Base-by-base conservation (phyloP, 2,888 invertebrate species). In the Tanytarsus gracilentus region DNA sequence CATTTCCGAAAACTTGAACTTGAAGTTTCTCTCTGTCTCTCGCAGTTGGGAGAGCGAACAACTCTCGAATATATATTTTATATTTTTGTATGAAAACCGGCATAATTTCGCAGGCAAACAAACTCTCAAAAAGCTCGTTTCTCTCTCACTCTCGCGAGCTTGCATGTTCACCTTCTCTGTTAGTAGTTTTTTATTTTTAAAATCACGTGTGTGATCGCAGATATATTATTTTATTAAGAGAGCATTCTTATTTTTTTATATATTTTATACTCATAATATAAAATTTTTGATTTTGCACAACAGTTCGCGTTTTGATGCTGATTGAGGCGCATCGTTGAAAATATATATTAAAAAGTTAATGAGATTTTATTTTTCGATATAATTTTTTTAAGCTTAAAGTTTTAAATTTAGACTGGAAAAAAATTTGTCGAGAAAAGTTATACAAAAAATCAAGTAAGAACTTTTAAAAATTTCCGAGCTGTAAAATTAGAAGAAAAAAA, bases 1-100 rank as follows among this genome's bases (percentile, higher is more conserved):
- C 44, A 44, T 44, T 44, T 44, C 44, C 44, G 44, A 44, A 23
- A 44, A 44, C 44, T 44, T 44, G 44, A 44, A 44, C 44, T 44
- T 44, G 44, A 33, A 44, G 44, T 23, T 44, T 44, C 44, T 44
- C 18, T 44, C 18, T 21, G 44, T 18, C 18, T 44, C 44, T 44
- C 33, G 9, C 33, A 33, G n/a, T n/a, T n/a, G n/a, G n/a, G n/a
- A n/a, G n/a, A n/a, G n/a, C n/a, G n/a, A n/a, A n/a, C n/a, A n/a
- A n/a, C n/a, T n/a, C n/a, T n/a, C n/a, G n/a, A n/a, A n/a, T n/a
- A n/a, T 33, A 4, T 33, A n/a, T 44, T 11, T 23, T 23, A 11
- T 44, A 11, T 2, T 5, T 14, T 21, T 33, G 7, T 16, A 44
- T 44, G 18, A 44, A 14, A 9, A 21, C 44, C 44, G 44, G 44